Base-by-base conservation (phyloP, 2,888 invertebrate species). In the Corythucha ciliata region DNA sequence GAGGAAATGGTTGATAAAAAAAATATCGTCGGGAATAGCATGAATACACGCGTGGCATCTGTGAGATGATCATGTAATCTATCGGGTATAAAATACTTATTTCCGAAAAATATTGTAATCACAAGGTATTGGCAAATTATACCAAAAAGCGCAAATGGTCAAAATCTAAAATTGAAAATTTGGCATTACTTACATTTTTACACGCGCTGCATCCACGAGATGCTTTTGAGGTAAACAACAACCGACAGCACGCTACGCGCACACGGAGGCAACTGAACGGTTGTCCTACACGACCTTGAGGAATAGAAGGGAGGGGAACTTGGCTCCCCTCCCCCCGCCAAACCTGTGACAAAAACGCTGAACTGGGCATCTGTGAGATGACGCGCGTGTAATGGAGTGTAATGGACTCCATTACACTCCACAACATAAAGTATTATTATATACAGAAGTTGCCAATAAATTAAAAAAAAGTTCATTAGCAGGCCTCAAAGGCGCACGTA, bases 91-190 rank as follows among this genome's bases (percentile, higher is more conserved):
- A 47, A 47, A 47, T 47, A 47, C 34, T 21, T 3, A 47, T 47
- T 47, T 48, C 48, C 26, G 21, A 40, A 48, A 48, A 48, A 48
- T 48, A 48, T 48, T 48, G 48, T 48, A 40, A 48, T 48, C 48
- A 40, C 25, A 48, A 48, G 48, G 48, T 48, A 48, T 48, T 27
- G 26, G 26, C 22, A 48, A 48, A 48, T 48, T 48, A 27, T 48
- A 25, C 37, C 39, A 39, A 48, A 48, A 48, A 48, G 26, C 25
- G 39, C 25, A n/a, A 48, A 48, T 24, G 48, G 48, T 48, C 22
- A 27, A 21, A 48, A 48, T 48, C 48, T n/a, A 22, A 48, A 48
- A 48, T 48, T 24, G 48, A n/a, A 20, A 24, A 48, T 40, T 27
- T 25, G 24, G 45, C 6, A 48, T 40, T 27, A 39, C 48, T 48